Conservation (phyloP, 2,113 vertebrate species). For the Romanogobio albipinnatus region DNA sequence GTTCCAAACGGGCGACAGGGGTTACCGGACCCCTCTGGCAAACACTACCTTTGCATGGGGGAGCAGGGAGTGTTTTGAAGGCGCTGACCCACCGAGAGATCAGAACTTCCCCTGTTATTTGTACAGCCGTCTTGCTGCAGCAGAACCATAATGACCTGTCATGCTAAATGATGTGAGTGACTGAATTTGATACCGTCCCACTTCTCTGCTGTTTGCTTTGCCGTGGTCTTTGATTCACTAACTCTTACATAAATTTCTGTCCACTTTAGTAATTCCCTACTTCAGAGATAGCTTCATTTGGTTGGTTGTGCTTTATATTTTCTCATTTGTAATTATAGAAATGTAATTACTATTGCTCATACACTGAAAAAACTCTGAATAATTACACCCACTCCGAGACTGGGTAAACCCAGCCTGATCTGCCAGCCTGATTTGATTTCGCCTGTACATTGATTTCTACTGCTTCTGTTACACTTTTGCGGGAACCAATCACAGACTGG, state of each 20-base stretch:
- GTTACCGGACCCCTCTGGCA: conserved; percentile 36
- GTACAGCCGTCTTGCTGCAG: conserved; percentile 33
- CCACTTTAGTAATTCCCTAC: background rate
- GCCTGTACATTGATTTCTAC: no score
- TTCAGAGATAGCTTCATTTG: background rate
- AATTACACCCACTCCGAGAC: background rate
- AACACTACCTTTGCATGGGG: conserved; percentile 32
- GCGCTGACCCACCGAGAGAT: conserved; percentile 36
- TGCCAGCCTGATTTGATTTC: no score
- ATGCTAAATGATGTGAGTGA: conserved; percentile 58
- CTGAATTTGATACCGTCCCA: conserved; percentile 37
- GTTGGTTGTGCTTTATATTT: background rate
- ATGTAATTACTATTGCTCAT: background rate
- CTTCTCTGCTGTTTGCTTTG: conserved; percentile 51
- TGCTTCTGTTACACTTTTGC: no score
- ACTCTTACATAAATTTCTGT: conserved; percentile 18
- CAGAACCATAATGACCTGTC: conserved; percentile 50
- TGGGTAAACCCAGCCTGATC: no score
- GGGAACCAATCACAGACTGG: no score
- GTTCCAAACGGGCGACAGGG: background rate
- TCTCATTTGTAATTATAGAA: background rate
- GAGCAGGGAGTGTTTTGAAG: conserved; percentile 35
- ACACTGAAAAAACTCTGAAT: background rate
- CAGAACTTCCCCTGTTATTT: conserved; percentile 44
- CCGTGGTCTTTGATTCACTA: conserved; percentile 48